These are phyloP conservation scores for Listronotus bonariensis DNA, from an alignment of 1,140 invertebrate species.

Conservation along the genomic window DNA sequence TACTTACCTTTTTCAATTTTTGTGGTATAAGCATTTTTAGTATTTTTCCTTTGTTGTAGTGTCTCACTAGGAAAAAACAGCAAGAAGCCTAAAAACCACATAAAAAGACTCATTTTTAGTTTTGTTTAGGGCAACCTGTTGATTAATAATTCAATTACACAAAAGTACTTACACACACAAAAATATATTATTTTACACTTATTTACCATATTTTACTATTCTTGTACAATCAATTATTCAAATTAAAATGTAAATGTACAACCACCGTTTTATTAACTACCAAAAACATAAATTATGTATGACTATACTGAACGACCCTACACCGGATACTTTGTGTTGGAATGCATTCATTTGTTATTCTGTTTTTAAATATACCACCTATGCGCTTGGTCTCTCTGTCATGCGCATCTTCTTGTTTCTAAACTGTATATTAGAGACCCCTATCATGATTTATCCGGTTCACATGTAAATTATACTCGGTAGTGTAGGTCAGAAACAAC, in stretches of 20 bases:
- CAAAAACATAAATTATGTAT: too few relatives aligned
- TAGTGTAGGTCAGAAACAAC: too few relatives aligned
- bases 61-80: neutral
- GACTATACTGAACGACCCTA: neutral
- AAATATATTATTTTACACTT: slow-evolving; percentile 1
- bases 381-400: neutral
- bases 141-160: neutral
- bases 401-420: neutral
- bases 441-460: too few relatives aligned
- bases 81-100: neutral
- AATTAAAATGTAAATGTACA: neutral
- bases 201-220: neutral
- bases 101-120: neutral
- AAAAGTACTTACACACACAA: neutral
- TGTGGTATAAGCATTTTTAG: too few relatives aligned
- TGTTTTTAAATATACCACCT: too few relatives aligned
- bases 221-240: neutral
- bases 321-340: too few relatives aligned
- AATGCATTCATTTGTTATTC: too few relatives aligned
- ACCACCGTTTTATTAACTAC: neutral
- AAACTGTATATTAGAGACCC: too few relatives aligned
- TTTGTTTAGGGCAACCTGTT: neutral
- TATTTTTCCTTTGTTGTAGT: neutral
- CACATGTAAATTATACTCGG: too few relatives aligned
- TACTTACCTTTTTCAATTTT: too few relatives aligned